Evolutionary conservation across 2,888 invertebrate genomes (phyloP).

Genomic region (Pseudococcus jackbeardsleyi): DNA sequence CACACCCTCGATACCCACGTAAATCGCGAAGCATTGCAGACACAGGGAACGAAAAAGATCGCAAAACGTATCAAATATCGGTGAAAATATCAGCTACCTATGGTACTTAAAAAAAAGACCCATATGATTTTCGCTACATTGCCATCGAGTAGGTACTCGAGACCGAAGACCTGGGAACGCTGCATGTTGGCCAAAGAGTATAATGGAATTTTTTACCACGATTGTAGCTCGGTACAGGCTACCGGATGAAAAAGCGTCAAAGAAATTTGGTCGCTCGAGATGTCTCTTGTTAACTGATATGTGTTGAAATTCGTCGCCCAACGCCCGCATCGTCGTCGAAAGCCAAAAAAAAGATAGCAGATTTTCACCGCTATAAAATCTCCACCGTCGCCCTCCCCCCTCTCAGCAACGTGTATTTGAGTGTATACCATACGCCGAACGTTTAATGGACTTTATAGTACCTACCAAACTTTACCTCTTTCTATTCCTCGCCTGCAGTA

Average conservation of each 20-base stretch:
- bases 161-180: neutral
- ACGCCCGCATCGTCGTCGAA: constrained; percentile 12
- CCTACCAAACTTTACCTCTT: neutral
- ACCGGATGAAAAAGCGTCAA: neutral
- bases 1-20: neutral
- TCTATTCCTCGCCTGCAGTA: too few relatives aligned
- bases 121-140: constrained; percentile 27
- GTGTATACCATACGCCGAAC: neutral
- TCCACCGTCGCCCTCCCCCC: neutral
- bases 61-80: constrained; percentile 16
- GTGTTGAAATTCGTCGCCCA: constrained; percentile 21
- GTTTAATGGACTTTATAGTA: neutral
- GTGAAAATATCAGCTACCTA: neutral
- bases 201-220: constrained; percentile 23
- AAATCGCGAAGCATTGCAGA: neutral
- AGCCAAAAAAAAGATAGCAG: neutral
- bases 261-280: constrained; percentile 29
- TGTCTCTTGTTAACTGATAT: constrained; percentile 37
- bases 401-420: neutral
- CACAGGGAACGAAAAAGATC: neutral
- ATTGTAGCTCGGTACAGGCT: neutral
- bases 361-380: neutral
- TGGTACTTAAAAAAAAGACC: neutral
- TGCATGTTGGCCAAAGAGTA: neutral
- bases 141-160: neutral